These are phyloP conservation scores for Poicephalus gulielmi DNA, from an alignment of 2,113 vertebrate species.

Conservation along the genomic window DNA sequence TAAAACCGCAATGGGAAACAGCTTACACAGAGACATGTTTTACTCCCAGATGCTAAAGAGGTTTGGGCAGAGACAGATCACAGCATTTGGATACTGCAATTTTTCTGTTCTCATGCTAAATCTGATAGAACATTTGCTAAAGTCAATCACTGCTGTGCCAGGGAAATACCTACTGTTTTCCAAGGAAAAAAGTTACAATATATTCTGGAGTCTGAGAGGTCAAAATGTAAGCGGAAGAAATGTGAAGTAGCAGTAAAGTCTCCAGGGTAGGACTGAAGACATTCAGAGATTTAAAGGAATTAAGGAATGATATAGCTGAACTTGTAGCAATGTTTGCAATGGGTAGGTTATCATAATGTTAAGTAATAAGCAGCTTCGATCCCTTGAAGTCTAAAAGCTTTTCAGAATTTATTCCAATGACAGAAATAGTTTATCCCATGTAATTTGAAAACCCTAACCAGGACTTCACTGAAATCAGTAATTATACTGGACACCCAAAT, in stretches of 20 bases:
- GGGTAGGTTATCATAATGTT: background rate
- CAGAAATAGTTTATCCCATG: background rate
- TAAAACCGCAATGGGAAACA: slow-evolving; percentile 26
- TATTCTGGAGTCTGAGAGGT: background rate
- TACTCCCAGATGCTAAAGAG: background rate
- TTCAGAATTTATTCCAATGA: background rate
- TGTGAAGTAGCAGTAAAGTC: background rate
- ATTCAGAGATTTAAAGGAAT: background rate
- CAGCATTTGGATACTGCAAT: background rate
- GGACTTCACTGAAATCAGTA: background rate
- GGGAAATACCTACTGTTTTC: background rate
- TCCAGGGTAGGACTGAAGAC: background rate
- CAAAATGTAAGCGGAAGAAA: background rate
- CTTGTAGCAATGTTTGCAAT: background rate
- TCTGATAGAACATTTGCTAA: background rate
- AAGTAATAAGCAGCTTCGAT: background rate
- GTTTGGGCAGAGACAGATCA: background rate
- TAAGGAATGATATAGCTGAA: background rate
- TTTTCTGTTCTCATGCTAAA: background rate
- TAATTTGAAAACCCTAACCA: background rate
- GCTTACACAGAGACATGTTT: background rate
- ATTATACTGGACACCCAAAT: background rate
- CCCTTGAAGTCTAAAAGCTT: background rate
- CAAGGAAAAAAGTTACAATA: background rate
- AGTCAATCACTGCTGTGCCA: background rate